These are phyloP conservation scores for Rhabdornis inornatus DNA, from an alignment of 2,113 vertebrate species.

Conservation along the genomic window DNA sequence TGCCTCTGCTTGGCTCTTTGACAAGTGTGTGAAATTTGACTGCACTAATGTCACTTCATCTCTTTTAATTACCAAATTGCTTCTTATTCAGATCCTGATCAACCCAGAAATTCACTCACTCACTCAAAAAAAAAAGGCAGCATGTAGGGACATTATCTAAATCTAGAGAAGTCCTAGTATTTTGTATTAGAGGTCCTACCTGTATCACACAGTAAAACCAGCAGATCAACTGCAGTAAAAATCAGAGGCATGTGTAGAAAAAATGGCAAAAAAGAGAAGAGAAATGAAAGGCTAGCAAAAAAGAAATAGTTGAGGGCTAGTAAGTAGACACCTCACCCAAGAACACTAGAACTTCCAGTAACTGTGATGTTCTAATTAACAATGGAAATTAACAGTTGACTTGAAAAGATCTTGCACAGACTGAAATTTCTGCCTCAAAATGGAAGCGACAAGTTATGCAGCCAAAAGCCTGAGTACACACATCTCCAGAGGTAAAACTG, in stretches of 20 bases:
- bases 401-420: neutral
- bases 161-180: neutral
- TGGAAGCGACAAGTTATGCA: neutral
- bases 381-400: neutral
- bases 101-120: neutral
- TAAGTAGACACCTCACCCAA: neutral
- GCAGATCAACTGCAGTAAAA: neutral
- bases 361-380: neutral
- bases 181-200: neutral
- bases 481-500: neutral
- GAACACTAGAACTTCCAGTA: neutral
- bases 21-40: neutral
- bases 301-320: neutral
- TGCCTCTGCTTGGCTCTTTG: neutral
- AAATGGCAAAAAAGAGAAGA: neutral
- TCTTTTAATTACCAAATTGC: neutral
- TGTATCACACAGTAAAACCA: slow-evolving; percentile 2
- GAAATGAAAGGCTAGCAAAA: neutral
- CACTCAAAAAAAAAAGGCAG: neutral
- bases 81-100: neutral
- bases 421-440: neutral
- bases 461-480: neutral
- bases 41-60: neutral
- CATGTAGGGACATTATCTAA: neutral
- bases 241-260: neutral